Evolutionary conservation across 2,113 vertebrate species (phyloP).

Genomic region (Struthio camelus): DNA sequence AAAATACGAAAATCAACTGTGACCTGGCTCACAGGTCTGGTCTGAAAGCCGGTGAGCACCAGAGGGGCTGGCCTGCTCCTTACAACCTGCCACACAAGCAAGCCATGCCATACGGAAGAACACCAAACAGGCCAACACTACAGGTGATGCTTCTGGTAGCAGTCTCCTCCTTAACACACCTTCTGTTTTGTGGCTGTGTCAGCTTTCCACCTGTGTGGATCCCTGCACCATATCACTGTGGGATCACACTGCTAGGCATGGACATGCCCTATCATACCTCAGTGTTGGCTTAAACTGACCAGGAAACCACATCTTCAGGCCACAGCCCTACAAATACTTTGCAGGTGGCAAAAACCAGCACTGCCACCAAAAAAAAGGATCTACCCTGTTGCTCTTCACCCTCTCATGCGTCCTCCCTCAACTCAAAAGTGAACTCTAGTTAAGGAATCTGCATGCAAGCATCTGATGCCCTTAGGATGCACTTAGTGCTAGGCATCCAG

Average conservation of each 20-base stretch:
- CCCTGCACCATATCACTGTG: rapidly evolving
- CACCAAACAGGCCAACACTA: no score
- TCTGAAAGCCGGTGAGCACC: not conserved
- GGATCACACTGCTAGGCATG: not conserved
- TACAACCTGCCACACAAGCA: not conserved
- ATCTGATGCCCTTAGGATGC: not conserved
- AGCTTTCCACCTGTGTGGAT: not conserved
- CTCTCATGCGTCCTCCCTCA: not conserved
- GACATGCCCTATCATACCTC: not conserved
- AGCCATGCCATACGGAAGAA: rapidly evolving
- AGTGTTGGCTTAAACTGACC: not conserved
- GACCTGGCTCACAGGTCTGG: not conserved
- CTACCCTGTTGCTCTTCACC: not conserved
- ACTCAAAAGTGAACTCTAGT: not conserved
- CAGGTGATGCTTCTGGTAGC: not conserved
- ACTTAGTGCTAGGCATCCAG: not conserved
- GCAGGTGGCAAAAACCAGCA: not conserved
- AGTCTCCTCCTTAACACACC: not conserved
- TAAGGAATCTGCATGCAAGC: not conserved
- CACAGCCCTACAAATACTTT: not conserved
- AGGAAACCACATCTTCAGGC: not conserved
- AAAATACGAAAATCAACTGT: not conserved
- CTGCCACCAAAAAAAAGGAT: not conserved
- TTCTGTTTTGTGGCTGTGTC: not conserved
- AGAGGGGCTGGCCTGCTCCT: not conserved